Evolutionary conservation across 2,113 vertebrate genomes (phyloP).

Genomic region (Dascyllus trimaculatus): DNA sequence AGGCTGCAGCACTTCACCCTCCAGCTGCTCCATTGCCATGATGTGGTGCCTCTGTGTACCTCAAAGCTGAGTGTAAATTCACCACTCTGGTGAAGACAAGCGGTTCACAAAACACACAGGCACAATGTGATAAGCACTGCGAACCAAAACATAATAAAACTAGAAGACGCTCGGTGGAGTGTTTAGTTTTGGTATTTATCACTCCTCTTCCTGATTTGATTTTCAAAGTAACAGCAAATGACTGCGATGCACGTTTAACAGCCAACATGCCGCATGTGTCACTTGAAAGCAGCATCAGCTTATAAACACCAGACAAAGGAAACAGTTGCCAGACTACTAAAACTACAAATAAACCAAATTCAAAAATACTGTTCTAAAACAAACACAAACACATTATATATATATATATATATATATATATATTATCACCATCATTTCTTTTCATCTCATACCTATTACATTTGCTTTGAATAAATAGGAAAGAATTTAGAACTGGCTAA

Average conservation of each 20-base stretch:
- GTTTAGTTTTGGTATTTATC: not conserved
- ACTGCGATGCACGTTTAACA: not conserved
- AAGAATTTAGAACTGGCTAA: too few relatives aligned
- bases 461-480: not conserved
- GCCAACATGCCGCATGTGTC: not conserved
- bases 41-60: constrained; percentile 76
- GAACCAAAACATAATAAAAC: constrained; percentile 40
- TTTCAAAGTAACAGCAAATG: constrained; percentile 25
- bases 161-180: not conserved
- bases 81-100: constrained; percentile 76
- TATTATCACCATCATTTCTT: not conserved
- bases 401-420: too few relatives aligned
- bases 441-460: too few relatives aligned
- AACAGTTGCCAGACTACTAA: not conserved
- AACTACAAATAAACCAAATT: not conserved
- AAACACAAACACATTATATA: too few relatives aligned
- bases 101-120: constrained; percentile 69
- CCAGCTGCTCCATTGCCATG: constrained; percentile 67
- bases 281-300: constrained; percentile 14
- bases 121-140: constrained; percentile 56
- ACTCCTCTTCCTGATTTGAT: not conserved
- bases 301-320: not conserved
- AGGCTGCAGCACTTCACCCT: constrained; percentile 69
- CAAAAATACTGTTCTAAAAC: not conserved
- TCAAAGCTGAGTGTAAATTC: constrained; percentile 71